Evolutionary conservation across 2,888 invertebrate species (phyloP).

Genomic region (Gnatocerus cornutus): DNA sequence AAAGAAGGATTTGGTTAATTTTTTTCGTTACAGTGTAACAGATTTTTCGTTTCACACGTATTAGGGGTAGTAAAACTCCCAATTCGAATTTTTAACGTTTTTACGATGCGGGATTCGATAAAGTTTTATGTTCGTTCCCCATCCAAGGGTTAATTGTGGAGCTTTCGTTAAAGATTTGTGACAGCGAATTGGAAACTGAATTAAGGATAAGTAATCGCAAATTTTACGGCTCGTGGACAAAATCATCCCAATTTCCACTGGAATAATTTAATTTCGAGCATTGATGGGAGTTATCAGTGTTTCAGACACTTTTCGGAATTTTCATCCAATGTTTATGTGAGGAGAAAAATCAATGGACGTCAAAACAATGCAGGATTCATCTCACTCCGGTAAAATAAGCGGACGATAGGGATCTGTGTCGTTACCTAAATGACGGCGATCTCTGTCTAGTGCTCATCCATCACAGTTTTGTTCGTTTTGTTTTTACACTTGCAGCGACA

Average conservation of each 20-base stretch:
- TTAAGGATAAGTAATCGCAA: constrained; percentile 6
- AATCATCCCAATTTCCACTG: background rate
- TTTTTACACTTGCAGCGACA: constrained; percentile 26
- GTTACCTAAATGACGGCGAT: constrained; percentile 40
- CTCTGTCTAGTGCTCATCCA: constrained; percentile 30
- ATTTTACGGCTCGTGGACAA: background rate
- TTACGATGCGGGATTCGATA: constrained; percentile 6
- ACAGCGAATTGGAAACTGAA: constrained; percentile 5
- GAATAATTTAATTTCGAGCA: constrained; percentile 9
- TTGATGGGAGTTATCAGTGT: constrained; percentile 20
- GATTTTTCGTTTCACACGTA: background rate
- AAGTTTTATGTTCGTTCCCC: constrained; percentile 5
- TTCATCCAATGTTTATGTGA: constrained; percentile 11
- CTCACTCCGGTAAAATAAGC: constrained; percentile 12
- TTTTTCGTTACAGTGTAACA: background rate
- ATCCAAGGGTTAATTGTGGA: background rate
- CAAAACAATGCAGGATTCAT: constrained; percentile 28
- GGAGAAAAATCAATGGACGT: constrained; percentile 30
- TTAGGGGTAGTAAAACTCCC: constrained; percentile 1
- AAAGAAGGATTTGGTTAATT: constrained; percentile 9
- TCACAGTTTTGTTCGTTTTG: constrained; percentile 32
- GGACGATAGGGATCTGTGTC: constrained; percentile 28
- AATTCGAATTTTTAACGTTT: constrained; percentile 5
- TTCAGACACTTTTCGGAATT: constrained; percentile 22
- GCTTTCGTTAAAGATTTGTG: constrained; percentile 4